Conservation (phyloP, 2,888 invertebrate species). For the Lycocerus yunnanus region DNA sequence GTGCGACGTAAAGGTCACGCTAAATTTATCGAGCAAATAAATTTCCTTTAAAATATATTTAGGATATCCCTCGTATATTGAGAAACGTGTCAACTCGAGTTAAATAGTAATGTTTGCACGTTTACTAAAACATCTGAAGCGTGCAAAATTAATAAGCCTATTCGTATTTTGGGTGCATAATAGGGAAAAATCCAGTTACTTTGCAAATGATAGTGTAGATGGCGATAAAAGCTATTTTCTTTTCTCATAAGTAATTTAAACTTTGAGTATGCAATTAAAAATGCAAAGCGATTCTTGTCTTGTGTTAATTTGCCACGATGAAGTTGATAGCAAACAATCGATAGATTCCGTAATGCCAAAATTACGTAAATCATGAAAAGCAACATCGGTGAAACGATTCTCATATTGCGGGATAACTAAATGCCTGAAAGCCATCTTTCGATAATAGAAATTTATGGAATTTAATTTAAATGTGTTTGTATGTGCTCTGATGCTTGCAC, state of each 20-base stretch:
- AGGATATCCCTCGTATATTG: background rate
- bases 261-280: background rate
- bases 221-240: background rate
- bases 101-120: background rate
- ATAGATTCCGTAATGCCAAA: background rate
- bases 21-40: background rate
- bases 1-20: background rate
- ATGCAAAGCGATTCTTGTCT: background rate
- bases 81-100: background rate
- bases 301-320: background rate
- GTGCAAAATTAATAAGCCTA: background rate
- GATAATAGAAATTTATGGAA: background rate
- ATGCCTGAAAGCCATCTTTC: background rate
- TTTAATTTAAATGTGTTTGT: constrained; percentile 9
- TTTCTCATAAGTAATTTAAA: background rate
- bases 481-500: background rate
- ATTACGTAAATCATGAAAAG: background rate
- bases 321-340: background rate
- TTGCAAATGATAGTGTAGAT: background rate
- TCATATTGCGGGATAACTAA: background rate
- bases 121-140: background rate
- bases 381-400: background rate
- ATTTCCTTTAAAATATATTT: background rate
- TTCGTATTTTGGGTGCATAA: background rate
- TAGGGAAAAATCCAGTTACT: background rate